Evolutionary conservation across 2,113 vertebrate genomes (phyloP), one percentile per base, ranked within the genome.

Genomic region (Corydoras sp.): DNA sequence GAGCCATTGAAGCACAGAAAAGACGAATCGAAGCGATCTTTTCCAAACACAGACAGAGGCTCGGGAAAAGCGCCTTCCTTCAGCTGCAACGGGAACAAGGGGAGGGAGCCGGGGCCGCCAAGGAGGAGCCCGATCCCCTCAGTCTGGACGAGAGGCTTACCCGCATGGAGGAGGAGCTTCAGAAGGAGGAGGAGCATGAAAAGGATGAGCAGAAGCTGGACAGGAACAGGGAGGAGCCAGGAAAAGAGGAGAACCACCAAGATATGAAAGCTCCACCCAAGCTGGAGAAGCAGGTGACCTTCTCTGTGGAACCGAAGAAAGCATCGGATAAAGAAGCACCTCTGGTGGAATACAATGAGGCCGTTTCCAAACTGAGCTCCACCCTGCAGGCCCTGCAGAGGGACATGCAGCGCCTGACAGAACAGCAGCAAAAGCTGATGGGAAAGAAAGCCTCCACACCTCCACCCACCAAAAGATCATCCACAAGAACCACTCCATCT

Each of bases 11-110:
- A 78, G 92, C 94, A 0, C 95, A 98, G 76, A 98, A 98, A 70
- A 90, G 87, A 3, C 86, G 94, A 0, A 97, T 98, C 0, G 95
- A 98, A 79, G 93, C 94, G 76, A 95, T 98, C n/a, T 97, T 97
- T 63, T 83, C 91, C 71, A 93, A 91, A 60, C 94, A 97, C 76
- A 90, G 95, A 14, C 94, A 96, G 75, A 90, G 92, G 1, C 83
- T 97, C 29, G 95, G 95, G 24, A 93, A 94, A 62, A 94, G 62
- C 0, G 95, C 95, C 2, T 91, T 97, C 76, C 88, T 95, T 31
- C 89, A 93, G 69, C 86, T 98, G 55, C 91, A 94, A 81, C 82
- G 73, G 76, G 82, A 88, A 67, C 88, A 88, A 71, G 85, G 83
- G 9, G 88, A 72, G 50, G 76, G 71, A 5, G 76, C 63, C 14